Evolutionary conservation across 2,888 invertebrate genomes (phyloP).

Genomic region (Mantis religiosa): DNA sequence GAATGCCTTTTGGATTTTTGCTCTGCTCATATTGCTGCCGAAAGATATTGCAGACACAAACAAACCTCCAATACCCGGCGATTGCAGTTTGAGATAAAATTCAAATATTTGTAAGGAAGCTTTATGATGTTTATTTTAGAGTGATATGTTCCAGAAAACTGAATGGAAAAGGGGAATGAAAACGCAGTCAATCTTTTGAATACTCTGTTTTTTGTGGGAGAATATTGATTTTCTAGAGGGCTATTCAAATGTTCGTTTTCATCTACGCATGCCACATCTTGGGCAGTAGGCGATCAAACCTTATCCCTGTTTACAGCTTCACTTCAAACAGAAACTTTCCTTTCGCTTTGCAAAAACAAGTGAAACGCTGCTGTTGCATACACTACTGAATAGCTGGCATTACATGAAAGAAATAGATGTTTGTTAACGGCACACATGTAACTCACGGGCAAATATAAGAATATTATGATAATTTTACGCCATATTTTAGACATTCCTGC

Average conservation of each 20-base stretch:
- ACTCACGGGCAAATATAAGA: too few species aligned
- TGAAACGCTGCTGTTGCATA: too few species aligned
- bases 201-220: background rate
- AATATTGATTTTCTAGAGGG: background rate
- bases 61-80: background rate
- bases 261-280: background rate
- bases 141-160: background rate
- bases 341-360: background rate
- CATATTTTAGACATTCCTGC: too few species aligned
- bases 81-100: background rate
- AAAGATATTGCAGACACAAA: background rate
- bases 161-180: background rate
- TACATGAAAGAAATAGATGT: too few species aligned
- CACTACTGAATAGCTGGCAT: too few species aligned
- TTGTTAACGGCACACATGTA: too few species aligned
- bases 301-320: background rate
- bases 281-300: background rate
- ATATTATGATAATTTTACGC: too few species aligned
- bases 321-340: background rate
- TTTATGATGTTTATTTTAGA: background rate
- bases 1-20: background rate
- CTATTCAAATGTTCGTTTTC: background rate
- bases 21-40: background rate
- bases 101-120: background rate
- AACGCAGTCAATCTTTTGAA: background rate